Evolutionary conservation across 2,113 vertebrate species (phyloP), one percentile per base, ranked within the genome.

Genomic region (Syrrhaptes paradoxus): DNA sequence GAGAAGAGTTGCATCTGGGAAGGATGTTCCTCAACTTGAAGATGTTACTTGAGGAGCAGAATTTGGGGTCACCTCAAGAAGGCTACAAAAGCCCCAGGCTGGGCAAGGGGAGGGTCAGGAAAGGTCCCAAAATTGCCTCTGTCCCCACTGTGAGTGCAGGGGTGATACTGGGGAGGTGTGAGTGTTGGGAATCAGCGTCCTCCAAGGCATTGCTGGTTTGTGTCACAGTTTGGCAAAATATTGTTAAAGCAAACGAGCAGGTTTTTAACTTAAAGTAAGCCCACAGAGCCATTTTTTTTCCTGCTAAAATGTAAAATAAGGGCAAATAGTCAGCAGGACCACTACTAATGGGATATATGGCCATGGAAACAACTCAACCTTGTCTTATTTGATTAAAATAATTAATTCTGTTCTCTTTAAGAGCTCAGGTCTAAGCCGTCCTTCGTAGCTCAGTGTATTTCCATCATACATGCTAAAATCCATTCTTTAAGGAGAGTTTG

Each of bases 21-120:
- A 74, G 28, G 52, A 10, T 6, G 17, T 48, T 73, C 55, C 22
- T 48, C 29, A 59, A 16, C 1, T 34, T 54, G 26, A 5, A 29
- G 4, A 3, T 0, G 0, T 52, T 18, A 4, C 7, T 26, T 2
- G 6, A 49, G 49, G 15, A 43, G 25, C 13, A 43, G 54, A 68
- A 58, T 65, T 70, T 82, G 34, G 71, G 77, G 26, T 38, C 12
- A 4, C 4, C 26, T 43, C 0, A 0, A 82, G 49, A 31, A 76
- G 52, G 32, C 25, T 59, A 9, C 57, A 61, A 14, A 65, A 61
- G 36, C 11, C 36, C 4, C 19, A 10, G 46, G 34, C 28, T 79
- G 66, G 48, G 31, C 3, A 9, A 29, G 32, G 32, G 5, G 0
- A 1, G 11, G 4, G 4, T 41, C 49, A 22, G 29, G 32, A 58